Percentiles rank a stretch among this genome's conserved stretches.
These are phyloP conservation scores for Griposia aprilina DNA, from an alignment of 2,888 invertebrate genomes.

Conservation along the genomic window DNA sequence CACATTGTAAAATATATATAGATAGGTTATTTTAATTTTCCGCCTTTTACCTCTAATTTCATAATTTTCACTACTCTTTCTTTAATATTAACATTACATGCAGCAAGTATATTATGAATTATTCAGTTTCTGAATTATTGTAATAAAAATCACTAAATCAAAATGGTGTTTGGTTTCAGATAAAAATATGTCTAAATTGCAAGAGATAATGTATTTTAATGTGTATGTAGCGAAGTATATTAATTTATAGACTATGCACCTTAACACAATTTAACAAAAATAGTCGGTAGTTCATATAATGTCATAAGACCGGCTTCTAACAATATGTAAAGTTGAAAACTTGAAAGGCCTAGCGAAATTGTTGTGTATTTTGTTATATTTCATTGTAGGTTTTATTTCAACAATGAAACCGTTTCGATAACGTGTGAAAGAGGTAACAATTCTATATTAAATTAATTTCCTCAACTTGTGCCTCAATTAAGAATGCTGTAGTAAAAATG, in stretches of 20 bases:
- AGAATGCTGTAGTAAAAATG: slow-evolving; percentile 70
- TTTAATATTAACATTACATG: slow-evolving; percentile 14
- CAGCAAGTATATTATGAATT: neutral
- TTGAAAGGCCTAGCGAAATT: slow-evolving; percentile 63
- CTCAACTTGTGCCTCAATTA: slow-evolving; percentile 77
- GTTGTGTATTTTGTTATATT: slow-evolving; percentile 52
- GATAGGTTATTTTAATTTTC: slow-evolving; percentile 57
- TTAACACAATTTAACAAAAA: neutral
- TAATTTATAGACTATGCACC: neutral
- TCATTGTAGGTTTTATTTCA: slow-evolving; percentile 52
- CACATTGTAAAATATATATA: slow-evolving; percentile 46
- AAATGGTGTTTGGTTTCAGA: slow-evolving; percentile 5
- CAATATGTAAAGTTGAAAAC: slow-evolving; percentile 38
- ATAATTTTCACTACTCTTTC: slow-evolving; percentile 44
- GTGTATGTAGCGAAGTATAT: slow-evolving; percentile 16
- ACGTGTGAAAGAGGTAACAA: slow-evolving; percentile 50
- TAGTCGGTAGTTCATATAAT: slow-evolving; percentile 9
- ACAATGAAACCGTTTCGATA: slow-evolving; percentile 21
- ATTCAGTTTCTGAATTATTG: slow-evolving; percentile 4
- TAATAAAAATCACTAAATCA: slow-evolving; percentile 6
- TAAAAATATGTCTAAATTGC: neutral
- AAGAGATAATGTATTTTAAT: slow-evolving; percentile 5
- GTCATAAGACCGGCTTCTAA: slow-evolving; percentile 64
- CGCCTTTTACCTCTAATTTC: slow-evolving; percentile 62
- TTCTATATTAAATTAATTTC: slow-evolving; percentile 69